Conservation (phyloP, 2,797 vertebrate genomes). For the Cephalopachus bancanus region DNA sequence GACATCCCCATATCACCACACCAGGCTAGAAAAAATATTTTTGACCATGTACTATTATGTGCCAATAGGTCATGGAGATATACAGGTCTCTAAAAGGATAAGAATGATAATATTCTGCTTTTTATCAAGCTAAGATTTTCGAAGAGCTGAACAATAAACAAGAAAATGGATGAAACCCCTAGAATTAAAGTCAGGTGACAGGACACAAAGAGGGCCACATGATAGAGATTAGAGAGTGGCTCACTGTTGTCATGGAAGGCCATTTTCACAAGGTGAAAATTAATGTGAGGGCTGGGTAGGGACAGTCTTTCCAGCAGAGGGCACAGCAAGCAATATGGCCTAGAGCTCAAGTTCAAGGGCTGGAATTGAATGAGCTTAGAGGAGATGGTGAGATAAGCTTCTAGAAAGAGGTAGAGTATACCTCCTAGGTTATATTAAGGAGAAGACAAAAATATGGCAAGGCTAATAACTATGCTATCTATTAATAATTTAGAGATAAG, state of each 20-base stretch:
- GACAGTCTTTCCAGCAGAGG: not conserved
- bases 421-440: rapidly evolving
- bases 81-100: not conserved
- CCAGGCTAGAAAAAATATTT: not conserved
- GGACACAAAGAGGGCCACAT: not conserved
- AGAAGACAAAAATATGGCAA: not conserved
- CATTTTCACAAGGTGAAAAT: not conserved
- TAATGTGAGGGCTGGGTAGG: not conserved
- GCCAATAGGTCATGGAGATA: not conserved
- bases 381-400: not conserved
- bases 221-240: not conserved
- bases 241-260: not conserved
- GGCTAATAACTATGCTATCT: not conserved
- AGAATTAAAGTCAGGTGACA: not conserved
- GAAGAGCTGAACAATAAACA: not conserved
- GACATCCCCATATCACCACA: no score
- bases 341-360: not conserved
- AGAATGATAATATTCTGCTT: not conserved
- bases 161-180: not conserved
- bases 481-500: not conserved
- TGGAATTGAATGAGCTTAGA: not conserved
- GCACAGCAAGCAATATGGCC: not conserved
- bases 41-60: not conserved
- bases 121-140: not conserved
- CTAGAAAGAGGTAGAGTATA: rapidly evolving